Evolutionary conservation across 35 echinoderm and acorn worm species (phyloP), one percentile per base, ranked within the genome.

Genomic region (Diadema setosum): DNA sequence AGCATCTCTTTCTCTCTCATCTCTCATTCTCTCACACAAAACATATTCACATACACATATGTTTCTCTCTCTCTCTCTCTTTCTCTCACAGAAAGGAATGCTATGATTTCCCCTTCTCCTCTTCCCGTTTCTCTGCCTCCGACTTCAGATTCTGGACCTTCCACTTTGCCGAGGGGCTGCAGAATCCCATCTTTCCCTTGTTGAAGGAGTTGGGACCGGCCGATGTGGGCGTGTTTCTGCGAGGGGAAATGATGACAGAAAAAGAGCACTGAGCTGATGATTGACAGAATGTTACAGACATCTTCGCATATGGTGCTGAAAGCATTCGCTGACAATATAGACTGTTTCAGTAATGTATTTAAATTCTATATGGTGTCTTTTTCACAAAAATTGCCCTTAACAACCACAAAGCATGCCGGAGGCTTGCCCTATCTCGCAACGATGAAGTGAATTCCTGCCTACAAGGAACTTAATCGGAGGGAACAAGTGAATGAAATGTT

Each of bases 191-290:
- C 43, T 82, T 95, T 4, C 83, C 81, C 80, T 95, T 95, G 89
- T 88, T 88, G 84, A 92, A 95, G 16, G 93, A 95, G 64, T 95
- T 95, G 2, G 93, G 93, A 11, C 93, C 93, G 18, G 93, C 93
- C 46, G 93, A 95, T 15, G 93, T 95, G 23, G 90, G 85, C 6
- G 93, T 95, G 39, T 86, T 81, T 70, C 93, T 95, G 81, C 2
- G 18, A 63, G 46, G 11, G 15, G 37, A 55, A n/a, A n/a, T n/a
- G n/a, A n/a, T n/a, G n/a, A 58, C 8, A 44, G 23, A 78, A 41
- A 0, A 18, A 43, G 24, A 12, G 36, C 27, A 75, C 33, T 26
- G 3, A 55, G 21, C 1, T 55, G 21, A 16, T 55, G 49, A 55
- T 0, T 0, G 14, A 55, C 49, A 55, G 21, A 16, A 21, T 55